Evolutionary conservation across 2,113 vertebrate species (phyloP).

Genomic region (Lonchura striata): DNA sequence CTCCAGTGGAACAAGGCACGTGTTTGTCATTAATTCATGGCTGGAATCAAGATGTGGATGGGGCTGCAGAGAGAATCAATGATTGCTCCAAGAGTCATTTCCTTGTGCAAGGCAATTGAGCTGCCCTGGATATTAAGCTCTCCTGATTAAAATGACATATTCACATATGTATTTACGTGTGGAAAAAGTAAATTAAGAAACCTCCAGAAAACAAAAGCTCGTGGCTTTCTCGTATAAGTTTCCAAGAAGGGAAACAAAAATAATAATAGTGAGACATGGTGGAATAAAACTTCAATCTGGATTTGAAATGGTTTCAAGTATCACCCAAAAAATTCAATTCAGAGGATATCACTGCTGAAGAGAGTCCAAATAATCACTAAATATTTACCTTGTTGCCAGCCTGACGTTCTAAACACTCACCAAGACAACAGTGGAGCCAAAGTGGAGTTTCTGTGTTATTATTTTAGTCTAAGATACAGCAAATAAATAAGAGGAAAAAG

Average conservation of each 20-base stretch:
- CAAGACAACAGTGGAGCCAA: not conserved
- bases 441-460: not conserved
- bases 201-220: not conserved
- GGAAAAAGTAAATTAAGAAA: not conserved
- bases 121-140: not conserved
- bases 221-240: not conserved
- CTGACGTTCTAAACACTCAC: not conserved
- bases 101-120: not conserved
- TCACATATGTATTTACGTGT: not conserved
- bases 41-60: not conserved
- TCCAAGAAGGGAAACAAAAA: not conserved
- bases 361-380: not conserved
- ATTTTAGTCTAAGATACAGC: not conserved
- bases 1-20: not conserved
- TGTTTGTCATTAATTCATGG: not conserved
- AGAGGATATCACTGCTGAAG: not conserved
- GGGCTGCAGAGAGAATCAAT: not conserved
- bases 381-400: not conserved
- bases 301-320: not conserved
- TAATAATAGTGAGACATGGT: not conserved
- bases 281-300: not conserved
- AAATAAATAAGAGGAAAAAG: not conserved
- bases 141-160: not conserved
- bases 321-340: slow-evolving; percentile 2
- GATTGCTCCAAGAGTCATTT: not conserved